Percentiles rank a stretch among this genome's conserved stretches.
Evolutionary conservation across 30 jellyfish, hydroid and myxozoan genomes (phyloP).

Genomic region (Chironex yamaguchii): DNA sequence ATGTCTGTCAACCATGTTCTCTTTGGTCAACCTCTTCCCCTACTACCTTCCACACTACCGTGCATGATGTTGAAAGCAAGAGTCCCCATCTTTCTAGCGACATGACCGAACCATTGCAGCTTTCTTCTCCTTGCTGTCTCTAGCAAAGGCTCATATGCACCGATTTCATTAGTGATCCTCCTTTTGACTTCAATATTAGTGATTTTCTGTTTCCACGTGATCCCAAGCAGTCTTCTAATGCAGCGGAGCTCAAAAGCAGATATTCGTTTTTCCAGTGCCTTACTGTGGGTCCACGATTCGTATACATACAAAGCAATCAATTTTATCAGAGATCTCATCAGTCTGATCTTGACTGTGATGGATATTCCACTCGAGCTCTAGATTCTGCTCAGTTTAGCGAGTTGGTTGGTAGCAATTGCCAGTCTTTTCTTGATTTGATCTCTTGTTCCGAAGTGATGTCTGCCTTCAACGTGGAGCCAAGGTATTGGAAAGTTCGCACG

Average conservation of each 20-base stretch:
- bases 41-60: slow-evolving; percentile 34
- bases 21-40: slow-evolving; percentile 49
- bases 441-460: too few species aligned
- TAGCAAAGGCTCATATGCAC: slow-evolving; percentile 6
- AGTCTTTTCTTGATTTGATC: too few species aligned
- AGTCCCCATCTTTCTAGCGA: slow-evolving; percentile 30
- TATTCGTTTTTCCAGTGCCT: slow-evolving; percentile 23
- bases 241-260: slow-evolving; percentile 35
- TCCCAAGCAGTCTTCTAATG: slow-evolving; percentile 45
- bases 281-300: slow-evolving; percentile 42
- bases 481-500: too few species aligned
- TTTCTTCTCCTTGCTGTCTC: slow-evolving; percentile 56
- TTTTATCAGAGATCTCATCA: slow-evolving; percentile 5
- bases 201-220: slow-evolving; percentile 30
- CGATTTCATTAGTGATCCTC: neutral
- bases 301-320: slow-evolving; percentile 25
- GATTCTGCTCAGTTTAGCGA: slow-evolving; percentile 31
- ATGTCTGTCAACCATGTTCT: slow-evolving; percentile 38
- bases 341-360: slow-evolving; percentile 14
- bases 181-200: slow-evolving; percentile 13
- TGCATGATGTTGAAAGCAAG: slow-evolving; percentile 35
- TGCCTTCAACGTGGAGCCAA: too few species aligned
- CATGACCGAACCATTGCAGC: slow-evolving; percentile 52
- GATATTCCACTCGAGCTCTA: slow-evolving; percentile 43
- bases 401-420: slow-evolving; percentile 53